Evolutionary conservation across 2,888 invertebrate genomes (phyloP), one percentile per base, ranked within the genome.

Genomic region (Ditula angustiorana): DNA sequence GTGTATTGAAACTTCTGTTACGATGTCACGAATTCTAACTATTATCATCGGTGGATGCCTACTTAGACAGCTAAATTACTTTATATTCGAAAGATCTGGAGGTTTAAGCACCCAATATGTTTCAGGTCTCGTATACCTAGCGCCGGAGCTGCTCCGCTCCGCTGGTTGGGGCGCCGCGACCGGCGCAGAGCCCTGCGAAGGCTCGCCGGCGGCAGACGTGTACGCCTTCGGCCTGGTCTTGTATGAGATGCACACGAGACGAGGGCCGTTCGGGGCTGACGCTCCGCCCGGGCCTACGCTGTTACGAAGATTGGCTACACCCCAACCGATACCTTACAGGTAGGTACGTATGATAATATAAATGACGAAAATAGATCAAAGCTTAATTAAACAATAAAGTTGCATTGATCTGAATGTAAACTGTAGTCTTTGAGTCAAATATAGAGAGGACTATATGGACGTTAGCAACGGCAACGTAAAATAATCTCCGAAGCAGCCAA

Each of bases 161-260:
- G 81, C 82, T 5, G 92, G 91, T 2, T 92, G 92, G 92, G 88
- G 89, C 63, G 16, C 76, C 28, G 80, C 84, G 2, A 70, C 77
- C 5, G 69, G 80, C 0, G 79, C 77, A 77, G 80, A 94, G 84
- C 67, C 83, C 73, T 73, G 85, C 70, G 72, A 80, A 67, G 96
- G 95, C 0, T 94, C 95, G 0, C 96, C 96, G 73, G 96, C 96
- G 73, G 97, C 96, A 0, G 98, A 98, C 82, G 95, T 96, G 37
- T 97, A 97, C 82, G 96, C 97, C 0, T 98, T 99, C 83, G 96
- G 95, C 0, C 96, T 98, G 53, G 95, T 98, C 55, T 90, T 99
- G 49, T 98, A 97, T 82, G 98, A 98, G 87, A 94, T 98, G 71
- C 96, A 98, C 80, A 96, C 96, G 11, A 92, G 98, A 0, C 95